Evolutionary conservation across 2,888 invertebrate genomes (phyloP).

Genomic region (Falcaria lacertinaria): DNA sequence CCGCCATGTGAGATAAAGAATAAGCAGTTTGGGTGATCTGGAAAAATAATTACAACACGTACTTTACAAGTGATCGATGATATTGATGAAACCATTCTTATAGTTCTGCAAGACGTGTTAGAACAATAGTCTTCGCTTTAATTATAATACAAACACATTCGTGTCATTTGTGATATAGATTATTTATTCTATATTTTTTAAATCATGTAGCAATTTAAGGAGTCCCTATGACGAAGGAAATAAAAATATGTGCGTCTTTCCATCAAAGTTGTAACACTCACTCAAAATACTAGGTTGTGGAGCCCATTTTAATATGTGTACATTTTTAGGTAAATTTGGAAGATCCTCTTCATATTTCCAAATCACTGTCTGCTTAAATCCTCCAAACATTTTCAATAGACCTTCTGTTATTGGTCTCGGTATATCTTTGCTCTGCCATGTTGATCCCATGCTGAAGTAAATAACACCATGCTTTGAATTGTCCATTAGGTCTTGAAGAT

Average conservation of each 20-base stretch:
- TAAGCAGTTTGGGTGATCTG: constrained; percentile 15
- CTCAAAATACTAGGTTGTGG: constrained; percentile 58
- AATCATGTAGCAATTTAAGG: too few relatives aligned
- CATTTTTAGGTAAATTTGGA: constrained; percentile 44
- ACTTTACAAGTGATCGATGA: too few relatives aligned
- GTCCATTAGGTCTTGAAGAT: constrained; percentile 48
- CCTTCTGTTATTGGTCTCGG: constrained; percentile 37
- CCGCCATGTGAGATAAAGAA: constrained; percentile 25
- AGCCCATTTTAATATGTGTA: constrained; percentile 56
- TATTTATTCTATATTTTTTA: too few relatives aligned
- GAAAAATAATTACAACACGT: too few relatives aligned
- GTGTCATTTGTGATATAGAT: too few relatives aligned
- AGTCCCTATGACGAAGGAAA: too few relatives aligned
- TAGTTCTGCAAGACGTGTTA: too few relatives aligned
- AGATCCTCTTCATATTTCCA: constrained; percentile 62
- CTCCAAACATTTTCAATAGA: constrained; percentile 50
- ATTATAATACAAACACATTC: too few relatives aligned
- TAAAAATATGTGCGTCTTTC: too few relatives aligned
- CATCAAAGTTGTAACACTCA: too few relatives aligned
- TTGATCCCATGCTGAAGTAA: constrained; percentile 68
- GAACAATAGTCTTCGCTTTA: too few relatives aligned
- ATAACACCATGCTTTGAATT: constrained; percentile 59
- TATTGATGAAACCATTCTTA: too few relatives aligned
- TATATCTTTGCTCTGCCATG: constrained; percentile 45
- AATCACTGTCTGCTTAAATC: constrained; percentile 59